Evolutionary conservation across 2,113 vertebrate species (phyloP).

Genomic region (Trichomycterus rosablanca): DNA sequence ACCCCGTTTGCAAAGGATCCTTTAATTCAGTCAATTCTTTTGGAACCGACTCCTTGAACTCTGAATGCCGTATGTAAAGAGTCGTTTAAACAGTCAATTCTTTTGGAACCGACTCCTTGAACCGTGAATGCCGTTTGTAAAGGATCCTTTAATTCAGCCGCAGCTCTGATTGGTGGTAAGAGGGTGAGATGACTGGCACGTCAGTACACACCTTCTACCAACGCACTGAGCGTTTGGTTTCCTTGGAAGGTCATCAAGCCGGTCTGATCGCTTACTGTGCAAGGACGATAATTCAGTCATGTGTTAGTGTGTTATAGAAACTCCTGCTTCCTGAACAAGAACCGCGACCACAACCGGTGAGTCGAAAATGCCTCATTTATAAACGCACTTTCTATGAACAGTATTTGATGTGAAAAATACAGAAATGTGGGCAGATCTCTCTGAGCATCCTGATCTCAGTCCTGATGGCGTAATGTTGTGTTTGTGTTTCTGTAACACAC

Average conservation of each 20-base stretch:
- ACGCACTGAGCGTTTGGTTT: constrained; percentile 19
- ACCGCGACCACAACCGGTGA: neutral
- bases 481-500: neutral
- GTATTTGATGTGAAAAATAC: too few relatives aligned
- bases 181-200: constrained; percentile 59
- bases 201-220: constrained; percentile 53
- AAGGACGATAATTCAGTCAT: constrained; percentile 7
- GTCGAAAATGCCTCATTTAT: neutral
- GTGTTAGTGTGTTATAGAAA: neutral
- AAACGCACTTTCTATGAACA: neutral
- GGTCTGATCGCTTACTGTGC: constrained; percentile 9
- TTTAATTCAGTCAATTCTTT: too few relatives aligned
- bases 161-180: constrained; percentile 40
- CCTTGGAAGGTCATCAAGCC: constrained; percentile 54
- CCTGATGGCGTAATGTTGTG: constrained; percentile 9
- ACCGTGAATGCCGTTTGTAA: too few relatives aligned
- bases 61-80: too few relatives aligned
- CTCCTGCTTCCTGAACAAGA: neutral
- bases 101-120: too few relatives aligned
- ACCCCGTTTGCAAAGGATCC: too few relatives aligned
- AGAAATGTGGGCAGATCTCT: too few relatives aligned
- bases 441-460: constrained; percentile 1
- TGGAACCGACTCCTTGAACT: too few relatives aligned
- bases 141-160: too few relatives aligned
- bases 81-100: too few relatives aligned